Base-by-base conservation (phyloP, 2,797 vertebrate species). In the Acrossocheilus wenchowensis region DNA sequence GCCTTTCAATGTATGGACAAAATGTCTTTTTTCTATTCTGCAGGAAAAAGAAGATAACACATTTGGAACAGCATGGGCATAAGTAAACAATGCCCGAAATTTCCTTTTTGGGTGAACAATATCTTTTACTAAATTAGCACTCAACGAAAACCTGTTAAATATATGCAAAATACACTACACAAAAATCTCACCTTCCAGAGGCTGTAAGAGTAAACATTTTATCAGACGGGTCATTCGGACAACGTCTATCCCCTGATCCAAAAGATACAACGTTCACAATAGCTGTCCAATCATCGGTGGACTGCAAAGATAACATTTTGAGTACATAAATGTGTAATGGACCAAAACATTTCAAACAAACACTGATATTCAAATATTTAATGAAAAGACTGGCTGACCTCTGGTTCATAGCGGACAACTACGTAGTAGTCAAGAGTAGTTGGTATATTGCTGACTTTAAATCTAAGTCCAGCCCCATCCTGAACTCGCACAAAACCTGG, bases 211-310 rank as follows among this genome's bases (percentile, higher is more conserved):
- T 43, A 73, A 97, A 48, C 1, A 80, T 88, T n/a, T 62, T 89
- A 78, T 94, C 92, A 71, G 89, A 83, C 3, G 88, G 91, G 45
- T 92, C 90, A 12, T 8, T 87, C 87, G 88, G 88, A 89, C 97
- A 97, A 48, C 0, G 81, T 26, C 92, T 73, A 4, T 92, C 91
- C 8, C 87, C 91, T 72, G 78, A 85, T 77, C 89, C 88, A 41
- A 88, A 39, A 0, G 92, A 81, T 2, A 93, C 90, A 74, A 97
- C 48, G 50, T 88, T 87, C 64, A 97, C 60, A 36, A 87, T 93
- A 83, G 95, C 96, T 72, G 90, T 83, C 97, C 97, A 98, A 90
- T 97, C 96, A 91, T 94, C 95, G 15, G 92, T 85, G 52, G 92
- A 86, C 97, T 98, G 91, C 10, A 94, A 68, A 90, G n/a, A 57